phyloP scores from a whole-genome alignment of 1,140 invertebrate genomes.

The Agrypnia vestita region DNA sequence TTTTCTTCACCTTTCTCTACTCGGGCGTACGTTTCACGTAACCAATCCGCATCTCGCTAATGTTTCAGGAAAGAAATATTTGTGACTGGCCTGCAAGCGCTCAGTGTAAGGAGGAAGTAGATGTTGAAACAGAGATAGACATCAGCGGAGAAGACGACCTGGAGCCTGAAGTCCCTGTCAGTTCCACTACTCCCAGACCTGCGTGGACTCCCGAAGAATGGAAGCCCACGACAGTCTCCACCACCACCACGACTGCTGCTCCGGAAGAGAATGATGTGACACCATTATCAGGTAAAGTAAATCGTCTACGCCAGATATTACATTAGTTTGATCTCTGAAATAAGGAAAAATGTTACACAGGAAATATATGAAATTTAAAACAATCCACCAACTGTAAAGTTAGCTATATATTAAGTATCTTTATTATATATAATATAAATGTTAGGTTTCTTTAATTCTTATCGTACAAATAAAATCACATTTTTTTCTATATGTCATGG shows the following conservation, averaged over 20 bases:
- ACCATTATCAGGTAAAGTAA: constrained; percentile 39
- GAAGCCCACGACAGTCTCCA: constrained; percentile 56
- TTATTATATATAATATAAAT: too few relatives aligned
- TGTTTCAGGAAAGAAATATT: constrained; percentile 69
- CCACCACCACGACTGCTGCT: constrained; percentile 33
- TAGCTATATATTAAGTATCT: too few relatives aligned
- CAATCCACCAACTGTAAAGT: neutral
- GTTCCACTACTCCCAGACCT: constrained; percentile 22
- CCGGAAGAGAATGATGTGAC: constrained; percentile 24
- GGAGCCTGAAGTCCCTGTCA: constrained; percentile 32
- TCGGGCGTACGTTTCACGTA: too few relatives aligned
- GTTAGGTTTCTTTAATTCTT: too few relatives aligned
- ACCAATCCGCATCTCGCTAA: too few relatives aligned
- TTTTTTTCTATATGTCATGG: too few relatives aligned
- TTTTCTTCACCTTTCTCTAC: too few relatives aligned
- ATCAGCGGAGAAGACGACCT: neutral
- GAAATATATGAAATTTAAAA: too few relatives aligned
- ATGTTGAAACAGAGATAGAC: constrained; percentile 26
- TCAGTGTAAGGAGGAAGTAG: constrained; percentile 73
- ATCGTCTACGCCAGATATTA: neutral
- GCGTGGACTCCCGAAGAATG: neutral
- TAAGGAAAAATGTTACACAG: neutral
- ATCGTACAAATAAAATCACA: too few relatives aligned
- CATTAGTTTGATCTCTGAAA: neutral
- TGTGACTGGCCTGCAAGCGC: constrained; percentile 88